phyloP scores from a whole-genome alignment of 2,113 vertebrate genomes.

The Albula glossodonta region DNA sequence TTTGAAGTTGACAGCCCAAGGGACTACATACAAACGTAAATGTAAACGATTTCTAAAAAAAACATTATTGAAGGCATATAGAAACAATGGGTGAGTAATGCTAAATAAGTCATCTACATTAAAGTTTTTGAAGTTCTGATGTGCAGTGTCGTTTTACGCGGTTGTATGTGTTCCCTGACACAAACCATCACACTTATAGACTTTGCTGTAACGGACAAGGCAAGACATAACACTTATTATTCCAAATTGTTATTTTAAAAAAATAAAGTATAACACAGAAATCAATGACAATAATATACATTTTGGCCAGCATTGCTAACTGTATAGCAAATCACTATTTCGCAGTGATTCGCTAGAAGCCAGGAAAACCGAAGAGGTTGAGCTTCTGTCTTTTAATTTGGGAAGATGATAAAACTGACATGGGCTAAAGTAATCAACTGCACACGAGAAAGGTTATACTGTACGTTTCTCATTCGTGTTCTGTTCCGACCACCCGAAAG shows the following conservation, averaged over 20 bases:
- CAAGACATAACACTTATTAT: neutral
- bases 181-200: neutral
- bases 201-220: neutral
- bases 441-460: neutral
- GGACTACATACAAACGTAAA: neutral
- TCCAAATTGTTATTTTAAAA: neutral
- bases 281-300: too few relatives aligned
- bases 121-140: neutral
- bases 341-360: too few relatives aligned
- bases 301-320: too few relatives aligned
- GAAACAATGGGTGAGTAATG: neutral
- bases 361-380: too few relatives aligned
- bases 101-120: neutral
- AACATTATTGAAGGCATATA: neutral
- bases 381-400: too few relatives aligned
- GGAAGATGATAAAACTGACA: neutral
- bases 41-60: neutral
- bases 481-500: neutral
- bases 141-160: conserved; percentile 11
- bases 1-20: neutral
- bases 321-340: too few relatives aligned
- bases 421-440: neutral
- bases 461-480: neutral
- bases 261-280: too few relatives aligned
- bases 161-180: neutral